phyloP scores from a whole-genome alignment of 2,113 vertebrate species.

The Nyctibius bracteatus region DNA sequence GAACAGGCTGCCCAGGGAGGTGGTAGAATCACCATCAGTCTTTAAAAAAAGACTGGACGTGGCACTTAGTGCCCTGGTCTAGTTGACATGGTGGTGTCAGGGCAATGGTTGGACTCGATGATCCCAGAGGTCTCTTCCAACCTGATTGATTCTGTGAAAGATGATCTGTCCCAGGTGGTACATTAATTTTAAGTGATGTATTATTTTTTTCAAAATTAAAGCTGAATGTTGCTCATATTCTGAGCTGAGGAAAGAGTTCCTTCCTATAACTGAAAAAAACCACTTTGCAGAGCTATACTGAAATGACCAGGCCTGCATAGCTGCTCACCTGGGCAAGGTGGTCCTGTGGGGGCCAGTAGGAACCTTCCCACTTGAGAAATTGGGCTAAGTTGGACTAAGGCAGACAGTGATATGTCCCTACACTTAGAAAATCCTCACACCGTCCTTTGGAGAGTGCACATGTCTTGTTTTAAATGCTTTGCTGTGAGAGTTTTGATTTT shows the following conservation, averaged over 20 bases:
- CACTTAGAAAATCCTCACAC: neutral
- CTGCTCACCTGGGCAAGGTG: neutral
- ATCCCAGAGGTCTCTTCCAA: too few species aligned
- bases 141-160: too few species aligned
- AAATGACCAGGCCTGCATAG: neutral
- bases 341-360: neutral
- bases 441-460: neutral
- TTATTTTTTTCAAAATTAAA: neutral
- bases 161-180: neutral
- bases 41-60: too few species aligned
- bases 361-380: neutral
- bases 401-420: neutral
- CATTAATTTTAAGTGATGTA: neutral
- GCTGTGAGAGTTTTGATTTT: neutral
- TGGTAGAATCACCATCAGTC: too few species aligned
- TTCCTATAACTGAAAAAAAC: neutral
- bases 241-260: neutral
- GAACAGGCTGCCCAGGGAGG: too few species aligned
- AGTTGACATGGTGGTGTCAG: too few species aligned
- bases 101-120: too few species aligned
- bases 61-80: too few species aligned
- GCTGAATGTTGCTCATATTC: neutral
- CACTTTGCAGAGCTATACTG: neutral
- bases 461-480: neutral
- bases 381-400: neutral